Evolutionary conservation across 2,113 vertebrate genomes (phyloP), one percentile per base, ranked within the genome.

Genomic region (Peromyscus polionotus): DNA sequence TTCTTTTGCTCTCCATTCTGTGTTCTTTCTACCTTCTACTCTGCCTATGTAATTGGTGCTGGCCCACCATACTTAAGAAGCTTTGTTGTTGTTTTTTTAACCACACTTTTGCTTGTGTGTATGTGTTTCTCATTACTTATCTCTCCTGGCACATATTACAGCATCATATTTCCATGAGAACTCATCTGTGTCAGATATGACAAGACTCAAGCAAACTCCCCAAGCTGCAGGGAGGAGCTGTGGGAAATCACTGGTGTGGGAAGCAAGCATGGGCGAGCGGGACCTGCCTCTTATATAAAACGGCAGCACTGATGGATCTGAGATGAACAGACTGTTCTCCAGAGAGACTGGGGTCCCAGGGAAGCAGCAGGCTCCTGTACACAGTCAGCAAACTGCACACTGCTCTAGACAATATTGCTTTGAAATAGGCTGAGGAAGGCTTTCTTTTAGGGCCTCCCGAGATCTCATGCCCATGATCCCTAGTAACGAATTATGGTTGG

Each of bases 131-230:
- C 28, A 68, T 81, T 42, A 28, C 28, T 90, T 84, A 73, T 96
- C 70, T 92, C 79, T 48, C 28, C 54, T 86, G 95, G 88, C 90
- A 95, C 79, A 48, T 28, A 42, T 67, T 93, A 80, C 12, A 39
- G 54, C 24, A 63, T 92, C 0, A 0, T 67, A 48, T 95, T 96
- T 96, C 98, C 87, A 87, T 45, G 36, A 2, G 87, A 67, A 63
- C 14, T 95, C 83, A 57, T 76, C 45, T 0, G 0, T 48, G 80
- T 89, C 79, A 91, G 76, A 88, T 2, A 10, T 92, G 94, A 86
- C 59, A 96, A 96, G 84, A 28, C 90, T 73, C 88, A 33, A 93
- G 96, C 31, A 76, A 39, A 63, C 42, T 7, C 91, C 77, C 59
- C 33, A n/a, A 0, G 0, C 91, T 65, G 80, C 86, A n/a, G 45